phyloP scores from a whole-genome alignment of 2,888 invertebrate genomes.

The Lasius platythorax region DNA sequence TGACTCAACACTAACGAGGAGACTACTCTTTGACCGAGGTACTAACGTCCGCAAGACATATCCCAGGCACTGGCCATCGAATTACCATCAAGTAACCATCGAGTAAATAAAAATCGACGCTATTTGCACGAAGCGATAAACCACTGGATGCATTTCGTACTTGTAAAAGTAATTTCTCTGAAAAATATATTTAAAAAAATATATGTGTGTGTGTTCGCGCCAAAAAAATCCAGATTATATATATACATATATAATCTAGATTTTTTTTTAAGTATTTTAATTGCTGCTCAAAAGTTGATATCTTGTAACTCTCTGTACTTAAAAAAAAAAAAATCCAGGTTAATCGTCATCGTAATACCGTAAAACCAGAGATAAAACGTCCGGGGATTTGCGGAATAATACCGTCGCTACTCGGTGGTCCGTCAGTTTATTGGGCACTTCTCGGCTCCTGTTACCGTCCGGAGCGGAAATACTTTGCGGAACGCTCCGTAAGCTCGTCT shows the following conservation, averaged over 20 bases:
- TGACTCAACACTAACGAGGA: slow-evolving; percentile 68
- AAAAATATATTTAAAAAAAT: background rate
- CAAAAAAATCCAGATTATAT: too few species aligned
- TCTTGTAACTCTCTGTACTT: background rate
- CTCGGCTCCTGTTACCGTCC: slow-evolving; percentile 60
- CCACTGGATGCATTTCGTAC: background rate
- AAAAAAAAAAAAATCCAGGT: background rate
- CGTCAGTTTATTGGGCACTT: slow-evolving; percentile 67
- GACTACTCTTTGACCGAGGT: slow-evolving; percentile 57
- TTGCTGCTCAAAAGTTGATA: background rate
- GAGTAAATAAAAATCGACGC: slow-evolving; percentile 56
- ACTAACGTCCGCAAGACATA: slow-evolving; percentile 60
- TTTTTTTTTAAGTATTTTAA: background rate
- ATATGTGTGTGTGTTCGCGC: too few species aligned
- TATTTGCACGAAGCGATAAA: slow-evolving; percentile 31
- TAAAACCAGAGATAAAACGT: slow-evolving; percentile 51
- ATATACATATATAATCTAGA: too few species aligned
- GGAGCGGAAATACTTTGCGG: slow-evolving; percentile 71
- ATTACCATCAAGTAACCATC: slow-evolving; percentile 34
- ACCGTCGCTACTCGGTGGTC: slow-evolving; percentile 29
- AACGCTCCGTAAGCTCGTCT: slow-evolving; percentile 65
- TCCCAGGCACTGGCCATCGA: slow-evolving; percentile 46
- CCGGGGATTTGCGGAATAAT: slow-evolving; percentile 27
- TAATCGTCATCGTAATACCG: slow-evolving; percentile 41
- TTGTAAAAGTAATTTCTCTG: background rate